phyloP scores from a whole-genome alignment of 2,113 vertebrate species.

The Tragelaphus strepsiceros region DNA sequence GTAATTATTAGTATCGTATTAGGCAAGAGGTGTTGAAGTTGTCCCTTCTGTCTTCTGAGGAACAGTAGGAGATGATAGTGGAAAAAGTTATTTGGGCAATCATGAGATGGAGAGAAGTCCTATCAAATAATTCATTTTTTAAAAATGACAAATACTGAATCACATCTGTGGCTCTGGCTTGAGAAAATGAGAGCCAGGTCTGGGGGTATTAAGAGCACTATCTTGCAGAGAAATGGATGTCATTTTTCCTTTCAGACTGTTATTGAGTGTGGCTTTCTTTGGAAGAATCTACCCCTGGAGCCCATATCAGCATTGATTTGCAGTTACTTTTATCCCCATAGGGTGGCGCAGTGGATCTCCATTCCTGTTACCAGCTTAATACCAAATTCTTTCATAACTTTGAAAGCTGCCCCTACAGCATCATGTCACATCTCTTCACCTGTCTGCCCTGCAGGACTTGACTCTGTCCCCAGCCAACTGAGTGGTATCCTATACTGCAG shows the following conservation, averaged over 20 bases:
- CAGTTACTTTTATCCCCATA: neutral
- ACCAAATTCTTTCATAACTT: neutral
- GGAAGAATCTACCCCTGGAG: neutral
- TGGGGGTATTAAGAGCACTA: neutral
- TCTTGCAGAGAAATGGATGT: neutral
- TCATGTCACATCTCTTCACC: neutral
- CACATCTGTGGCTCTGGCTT: neutral
- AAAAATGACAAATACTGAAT: neutral
- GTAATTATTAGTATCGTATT: neutral
- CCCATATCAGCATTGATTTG: neutral
- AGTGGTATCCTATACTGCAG: neutral
- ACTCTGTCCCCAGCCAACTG: neutral
- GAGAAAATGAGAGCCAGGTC: neutral
- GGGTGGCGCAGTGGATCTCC: neutral
- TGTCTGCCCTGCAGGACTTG: neutral
- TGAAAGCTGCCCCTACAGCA: neutral
- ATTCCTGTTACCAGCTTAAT: neutral
- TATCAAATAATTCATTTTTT: neutral
- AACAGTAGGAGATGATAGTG: neutral
- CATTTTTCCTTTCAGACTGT: neutral
- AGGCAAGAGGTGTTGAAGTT: neutral
- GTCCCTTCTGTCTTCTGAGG: neutral
- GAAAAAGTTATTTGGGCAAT: neutral
- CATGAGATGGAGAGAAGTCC: neutral
- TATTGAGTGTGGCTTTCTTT: neutral